Evolutionary conservation across 1,140 invertebrate genomes (phyloP).

Genomic region (Sminthurinus signatus): DNA sequence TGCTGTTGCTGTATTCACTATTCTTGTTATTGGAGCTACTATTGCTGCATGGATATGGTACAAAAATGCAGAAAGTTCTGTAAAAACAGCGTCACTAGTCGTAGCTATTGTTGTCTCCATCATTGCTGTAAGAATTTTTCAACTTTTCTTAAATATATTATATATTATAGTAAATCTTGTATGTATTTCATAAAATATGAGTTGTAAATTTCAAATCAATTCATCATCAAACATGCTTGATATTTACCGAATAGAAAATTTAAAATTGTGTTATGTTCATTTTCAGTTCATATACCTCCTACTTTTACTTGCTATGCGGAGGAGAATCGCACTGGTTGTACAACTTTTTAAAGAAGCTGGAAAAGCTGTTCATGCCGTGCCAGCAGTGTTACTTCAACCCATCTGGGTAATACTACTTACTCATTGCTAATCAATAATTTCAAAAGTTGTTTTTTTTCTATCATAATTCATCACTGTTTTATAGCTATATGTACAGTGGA

Average conservation of each 20-base stretch:
- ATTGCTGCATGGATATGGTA: conserved; percentile 42
- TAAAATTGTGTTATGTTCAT: too few relatives aligned
- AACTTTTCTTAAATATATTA: too few relatives aligned
- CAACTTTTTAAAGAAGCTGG: conserved; percentile 68
- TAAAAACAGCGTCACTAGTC: conserved; percentile 45
- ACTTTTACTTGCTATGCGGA: conserved; percentile 64
- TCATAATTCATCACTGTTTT: too few relatives aligned
- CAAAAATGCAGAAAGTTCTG: conserved; percentile 37
- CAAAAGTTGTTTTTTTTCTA: too few relatives aligned
- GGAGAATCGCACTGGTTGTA: conserved; percentile 61
- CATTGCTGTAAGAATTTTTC: too few relatives aligned
- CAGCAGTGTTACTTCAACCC: conserved; percentile 63
- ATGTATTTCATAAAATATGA: too few relatives aligned
- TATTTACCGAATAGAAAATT: too few relatives aligned
- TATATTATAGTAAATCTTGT: too few relatives aligned
- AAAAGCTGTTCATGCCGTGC: conserved; percentile 64
- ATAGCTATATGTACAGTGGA: too few relatives aligned
- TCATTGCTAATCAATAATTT: not conserved
- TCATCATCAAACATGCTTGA: too few relatives aligned
- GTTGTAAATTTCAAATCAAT: too few relatives aligned
- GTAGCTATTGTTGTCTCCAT: conserved; percentile 57
- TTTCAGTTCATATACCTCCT: conserved; percentile 55
- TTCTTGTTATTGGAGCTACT: conserved; percentile 53
- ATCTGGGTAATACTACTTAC: conserved; percentile 62
- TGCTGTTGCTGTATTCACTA: conserved; percentile 50